These are phyloP conservation scores for Drosophila busckii DNA, from an alignment of 1,140 invertebrate genomes.

Conservation along the genomic window DNA sequence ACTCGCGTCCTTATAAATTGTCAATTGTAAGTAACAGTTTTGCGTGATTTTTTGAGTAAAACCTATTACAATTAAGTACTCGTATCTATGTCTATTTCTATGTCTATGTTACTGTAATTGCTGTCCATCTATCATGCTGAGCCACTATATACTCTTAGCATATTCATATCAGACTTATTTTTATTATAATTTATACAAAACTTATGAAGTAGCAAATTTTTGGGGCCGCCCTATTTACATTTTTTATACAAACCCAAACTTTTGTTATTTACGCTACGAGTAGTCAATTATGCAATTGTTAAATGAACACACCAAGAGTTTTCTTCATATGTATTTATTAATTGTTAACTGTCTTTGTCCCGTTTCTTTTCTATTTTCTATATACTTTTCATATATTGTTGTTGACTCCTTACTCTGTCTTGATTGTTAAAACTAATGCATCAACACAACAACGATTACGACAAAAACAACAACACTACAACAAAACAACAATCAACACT, in stretches of 20 bases:
- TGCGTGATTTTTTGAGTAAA: conserved; percentile 40
- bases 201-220: conserved; percentile 13
- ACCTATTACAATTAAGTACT: conserved; percentile 29
- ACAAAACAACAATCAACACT: conserved; percentile 18
- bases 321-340: conserved; percentile 43
- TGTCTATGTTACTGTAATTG: conserved; percentile 7
- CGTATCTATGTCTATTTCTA: conserved; percentile 1
- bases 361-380: conserved; percentile 63
- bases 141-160: too few species aligned
- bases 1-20: conserved; percentile 46
- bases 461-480: conserved; percentile 27
- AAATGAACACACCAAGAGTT: conserved; percentile 16
- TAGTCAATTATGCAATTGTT: conserved; percentile 50
- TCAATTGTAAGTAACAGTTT: conserved; percentile 66
- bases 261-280: conserved; percentile 62
- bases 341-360: conserved; percentile 63
- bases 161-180: not conserved
- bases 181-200: conserved; percentile 1
- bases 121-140: too few species aligned
- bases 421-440: conserved; percentile 47
- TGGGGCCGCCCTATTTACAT: too few species aligned
- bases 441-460: conserved; percentile 33
- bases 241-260: not conserved
- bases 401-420: conserved; percentile 49
- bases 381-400: conserved; percentile 53